Percentiles rank a stretch among this genome's conserved stretches.
phyloP scores from a whole-genome alignment of 2,113 vertebrate genomes.

The Datnioides undecimradiatus region DNA sequence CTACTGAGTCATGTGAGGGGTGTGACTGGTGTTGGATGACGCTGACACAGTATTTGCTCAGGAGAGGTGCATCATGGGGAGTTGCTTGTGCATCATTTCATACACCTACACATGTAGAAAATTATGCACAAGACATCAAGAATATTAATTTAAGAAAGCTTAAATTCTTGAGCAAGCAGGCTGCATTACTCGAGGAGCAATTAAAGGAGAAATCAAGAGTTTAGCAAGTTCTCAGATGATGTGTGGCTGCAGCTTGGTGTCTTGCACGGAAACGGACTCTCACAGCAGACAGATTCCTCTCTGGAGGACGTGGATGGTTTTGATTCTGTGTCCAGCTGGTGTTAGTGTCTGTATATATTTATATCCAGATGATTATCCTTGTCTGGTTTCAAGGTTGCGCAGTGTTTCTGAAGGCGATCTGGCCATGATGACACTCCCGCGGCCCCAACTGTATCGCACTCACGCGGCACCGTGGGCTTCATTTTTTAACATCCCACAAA shows the following conservation, averaged over 20 bases:
- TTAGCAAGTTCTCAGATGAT: background rate
- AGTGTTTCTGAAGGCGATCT: conserved; percentile 18
- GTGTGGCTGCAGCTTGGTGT: background rate
- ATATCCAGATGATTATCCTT: conserved; percentile 33
- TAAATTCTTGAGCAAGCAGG: background rate
- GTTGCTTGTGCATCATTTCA: conserved; percentile 23
- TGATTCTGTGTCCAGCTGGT: background rate
- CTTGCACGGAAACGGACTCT: too few relatives aligned
- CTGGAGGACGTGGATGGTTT: background rate
- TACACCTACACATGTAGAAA: background rate
- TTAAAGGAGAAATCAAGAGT: background rate
- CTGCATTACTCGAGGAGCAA: background rate
- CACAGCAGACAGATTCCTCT: background rate
- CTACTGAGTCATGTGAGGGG: background rate
- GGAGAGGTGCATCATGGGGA: conserved; percentile 8
- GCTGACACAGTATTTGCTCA: conserved; percentile 2
- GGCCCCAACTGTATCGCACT: background rate
- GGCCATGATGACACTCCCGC: conserved; percentile 3
- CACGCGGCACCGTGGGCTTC: conserved; percentile 1
- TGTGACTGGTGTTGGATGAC: conserved; percentile 9
- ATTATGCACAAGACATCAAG: background rate
- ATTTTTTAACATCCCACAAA: conserved; percentile 30
- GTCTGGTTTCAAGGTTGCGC: conserved; percentile 41
- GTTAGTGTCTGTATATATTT: conserved; percentile 34
- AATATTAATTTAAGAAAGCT: background rate